A percentile compares a stretch with the other conserved stretches of the same genome.
phyloP scores from a whole-genome alignment of 2,113 vertebrate species.

The Hydrolagus affinis region DNA sequence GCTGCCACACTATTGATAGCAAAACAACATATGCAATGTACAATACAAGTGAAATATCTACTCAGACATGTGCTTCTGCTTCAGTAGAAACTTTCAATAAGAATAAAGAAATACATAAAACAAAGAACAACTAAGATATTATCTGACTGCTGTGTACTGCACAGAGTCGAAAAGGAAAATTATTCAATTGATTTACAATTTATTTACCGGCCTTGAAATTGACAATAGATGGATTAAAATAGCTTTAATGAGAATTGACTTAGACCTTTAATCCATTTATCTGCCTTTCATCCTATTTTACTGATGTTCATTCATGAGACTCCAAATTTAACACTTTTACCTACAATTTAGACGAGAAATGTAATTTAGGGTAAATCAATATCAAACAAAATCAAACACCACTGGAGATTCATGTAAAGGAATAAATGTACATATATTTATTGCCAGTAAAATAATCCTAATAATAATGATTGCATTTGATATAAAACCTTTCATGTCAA shows the following conservation, averaged over 20 bases:
- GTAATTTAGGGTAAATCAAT: constrained; percentile 8
- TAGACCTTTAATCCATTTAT: neutral
- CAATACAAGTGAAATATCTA: no score
- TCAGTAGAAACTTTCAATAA: neutral
- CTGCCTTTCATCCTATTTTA: neutral
- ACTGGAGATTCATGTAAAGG: neutral
- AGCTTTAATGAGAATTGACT: constrained; percentile 9
- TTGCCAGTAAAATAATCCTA: no score
- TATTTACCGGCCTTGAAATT: neutral
- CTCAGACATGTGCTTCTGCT: no score
- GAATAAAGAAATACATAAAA: neutral
- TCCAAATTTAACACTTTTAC: neutral
- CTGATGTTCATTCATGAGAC: neutral
- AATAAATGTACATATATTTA: no score
- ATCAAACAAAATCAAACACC: neutral
- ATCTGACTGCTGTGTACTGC: neutral
- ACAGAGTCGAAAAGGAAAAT: neutral
- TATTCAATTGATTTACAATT: constrained; percentile 1
- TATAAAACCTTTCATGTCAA: no score
- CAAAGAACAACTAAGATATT: neutral
- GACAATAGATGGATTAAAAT: neutral
- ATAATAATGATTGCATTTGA: no score
- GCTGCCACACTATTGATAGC: no score
- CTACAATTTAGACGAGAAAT: neutral
- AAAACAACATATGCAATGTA: no score